Evolutionary conservation across 2,888 invertebrate species (phyloP).

Genomic region (Molorchus minor): DNA sequence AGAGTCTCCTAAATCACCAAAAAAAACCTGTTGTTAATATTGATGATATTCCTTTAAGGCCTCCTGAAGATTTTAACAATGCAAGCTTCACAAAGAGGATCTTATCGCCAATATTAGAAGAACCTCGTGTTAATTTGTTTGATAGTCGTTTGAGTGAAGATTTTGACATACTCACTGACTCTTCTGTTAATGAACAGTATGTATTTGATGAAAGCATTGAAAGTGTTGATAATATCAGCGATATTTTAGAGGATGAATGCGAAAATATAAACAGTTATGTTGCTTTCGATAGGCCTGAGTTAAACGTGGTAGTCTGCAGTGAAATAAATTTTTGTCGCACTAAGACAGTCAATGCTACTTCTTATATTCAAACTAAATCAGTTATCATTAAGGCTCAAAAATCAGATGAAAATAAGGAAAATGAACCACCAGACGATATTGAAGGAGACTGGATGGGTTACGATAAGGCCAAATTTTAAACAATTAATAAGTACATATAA

Average conservation of each 20-base stretch:
- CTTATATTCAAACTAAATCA: conserved; percentile 48
- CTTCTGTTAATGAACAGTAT: conserved; percentile 18
- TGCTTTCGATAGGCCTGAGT: conserved; percentile 47
- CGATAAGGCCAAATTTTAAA: conserved; percentile 59
- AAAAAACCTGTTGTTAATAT: conserved; percentile 48
- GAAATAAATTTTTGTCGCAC: conserved; percentile 53
- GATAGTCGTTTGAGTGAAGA: conserved; percentile 22
- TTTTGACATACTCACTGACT: conserved; percentile 1
- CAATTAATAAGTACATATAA: conserved; percentile 3
- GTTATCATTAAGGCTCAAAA: conserved; percentile 47
- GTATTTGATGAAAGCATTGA: conserved; percentile 5
- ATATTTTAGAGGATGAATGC: conserved; percentile 23
- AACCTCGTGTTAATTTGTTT: conserved; percentile 49
- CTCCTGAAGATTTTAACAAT: conserved; percentile 48
- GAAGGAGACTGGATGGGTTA: conserved; percentile 60
- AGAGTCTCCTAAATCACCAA: conserved; percentile 9
- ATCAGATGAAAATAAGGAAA: conserved; percentile 48
- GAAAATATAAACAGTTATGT: conserved; percentile 36
- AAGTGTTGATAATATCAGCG: neutral
- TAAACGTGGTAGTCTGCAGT: conserved; percentile 49
- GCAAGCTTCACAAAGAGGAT: conserved; percentile 1
- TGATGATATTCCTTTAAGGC: conserved; percentile 57
- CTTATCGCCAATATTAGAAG: conserved; percentile 56
- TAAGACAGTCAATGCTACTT: conserved; percentile 40
- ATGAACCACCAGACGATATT: conserved; percentile 36